Evolutionary conservation across 2,888 invertebrate genomes (phyloP).

Genomic region (Microctonus hyperodae): DNA sequence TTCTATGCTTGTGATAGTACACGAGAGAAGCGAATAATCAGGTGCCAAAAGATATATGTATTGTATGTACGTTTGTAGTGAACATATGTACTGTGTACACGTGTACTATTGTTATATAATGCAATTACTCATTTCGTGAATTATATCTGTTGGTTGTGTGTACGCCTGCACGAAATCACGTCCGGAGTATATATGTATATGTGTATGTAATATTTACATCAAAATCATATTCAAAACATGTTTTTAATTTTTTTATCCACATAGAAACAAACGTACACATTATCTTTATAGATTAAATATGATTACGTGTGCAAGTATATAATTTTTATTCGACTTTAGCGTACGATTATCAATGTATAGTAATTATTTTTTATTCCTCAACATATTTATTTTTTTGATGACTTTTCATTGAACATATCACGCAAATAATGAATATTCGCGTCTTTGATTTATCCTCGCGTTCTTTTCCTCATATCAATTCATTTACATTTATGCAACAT

Average conservation of each 20-base stretch:
- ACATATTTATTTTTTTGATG: too few relatives aligned
- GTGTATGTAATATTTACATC: not conserved
- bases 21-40: not conserved
- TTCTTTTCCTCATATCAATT: not conserved
- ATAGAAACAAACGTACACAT: not conserved
- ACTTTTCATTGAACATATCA: not conserved
- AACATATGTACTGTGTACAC: not conserved
- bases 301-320: not conserved
- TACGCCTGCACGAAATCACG: not conserved
- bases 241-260: not conserved
- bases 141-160: not conserved
- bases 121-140: not conserved
- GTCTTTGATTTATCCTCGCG: not conserved
- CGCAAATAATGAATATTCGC: not conserved
- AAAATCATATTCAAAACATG: not conserved
- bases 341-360: not conserved
- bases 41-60: not conserved
- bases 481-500: not conserved
- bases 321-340: not conserved
- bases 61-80: conserved; percentile 1
- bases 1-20: not conserved
- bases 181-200: not conserved
- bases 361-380: not conserved
- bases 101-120: conserved; percentile 9
- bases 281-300: not conserved